phyloP scores from a whole-genome alignment of 2,113 vertebrate species.

The Sciurus niger region DNA sequence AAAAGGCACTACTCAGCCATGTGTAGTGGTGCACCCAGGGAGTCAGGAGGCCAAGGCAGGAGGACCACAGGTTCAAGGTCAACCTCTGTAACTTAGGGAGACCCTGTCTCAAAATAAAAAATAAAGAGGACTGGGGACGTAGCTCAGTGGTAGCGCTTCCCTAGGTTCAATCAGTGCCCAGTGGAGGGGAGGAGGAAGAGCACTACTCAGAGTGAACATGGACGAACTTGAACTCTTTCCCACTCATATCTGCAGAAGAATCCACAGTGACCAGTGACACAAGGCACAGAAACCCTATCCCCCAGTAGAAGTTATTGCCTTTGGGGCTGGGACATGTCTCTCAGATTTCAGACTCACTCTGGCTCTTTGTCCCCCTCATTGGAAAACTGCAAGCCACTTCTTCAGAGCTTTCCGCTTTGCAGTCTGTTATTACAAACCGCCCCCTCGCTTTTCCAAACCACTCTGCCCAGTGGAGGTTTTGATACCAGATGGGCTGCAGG shows the following conservation, averaged over 20 bases:
- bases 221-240: background rate
- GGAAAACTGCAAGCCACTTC: slow-evolving; percentile 8
- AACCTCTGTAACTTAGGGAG: background rate
- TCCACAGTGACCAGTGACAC: background rate
- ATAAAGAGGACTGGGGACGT: background rate
- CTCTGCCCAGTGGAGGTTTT: slow-evolving; percentile 85
- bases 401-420: background rate
- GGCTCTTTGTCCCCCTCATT: background rate
- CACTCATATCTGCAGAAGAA: background rate
- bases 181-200: background rate
- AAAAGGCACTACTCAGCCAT: background rate
- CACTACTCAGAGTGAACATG: background rate
- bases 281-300: slow-evolving; percentile 29
- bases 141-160: background rate
- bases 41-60: background rate
- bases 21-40: no score
- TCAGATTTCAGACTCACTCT: background rate
- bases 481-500: slow-evolving; percentile 85
- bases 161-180: background rate
- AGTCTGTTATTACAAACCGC: slow-evolving; percentile 62
- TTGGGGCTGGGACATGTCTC: background rate
- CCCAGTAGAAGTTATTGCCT: background rate
- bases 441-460: slow-evolving; percentile 71
- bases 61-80: background rate
- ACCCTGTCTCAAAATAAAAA: background rate